Evolutionary conservation across 2,888 invertebrate genomes (phyloP).

Genomic region (Hyposoter dolosus): DNA sequence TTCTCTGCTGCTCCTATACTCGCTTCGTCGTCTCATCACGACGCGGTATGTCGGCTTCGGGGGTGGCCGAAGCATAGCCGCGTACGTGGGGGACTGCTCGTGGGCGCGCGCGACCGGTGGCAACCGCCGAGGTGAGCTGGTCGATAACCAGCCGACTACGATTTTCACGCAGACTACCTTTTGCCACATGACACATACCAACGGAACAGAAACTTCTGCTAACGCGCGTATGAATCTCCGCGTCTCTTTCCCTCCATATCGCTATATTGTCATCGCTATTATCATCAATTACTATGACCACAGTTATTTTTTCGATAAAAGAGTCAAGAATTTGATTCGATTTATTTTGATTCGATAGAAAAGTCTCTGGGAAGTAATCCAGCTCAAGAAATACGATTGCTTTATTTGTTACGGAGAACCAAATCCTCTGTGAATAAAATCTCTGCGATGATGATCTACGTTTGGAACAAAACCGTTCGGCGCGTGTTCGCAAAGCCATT

Average conservation of each 20-base stretch:
- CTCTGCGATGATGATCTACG: no score
- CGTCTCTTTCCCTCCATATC: not conserved
- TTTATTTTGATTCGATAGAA: no score
- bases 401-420: no score
- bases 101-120: conserved; percentile 62
- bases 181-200: conserved; percentile 23
- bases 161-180: conserved; percentile 41
- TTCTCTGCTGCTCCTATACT: conserved; percentile 45
- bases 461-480: no score
- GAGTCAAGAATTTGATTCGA: no score
- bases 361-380: no score
- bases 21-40: conserved; percentile 45
- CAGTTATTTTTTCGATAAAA: no score
- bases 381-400: no score
- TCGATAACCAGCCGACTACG: conserved; percentile 65
- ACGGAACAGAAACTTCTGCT: conserved; percentile 22
- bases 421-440: no score
- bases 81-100: conserved; percentile 58
- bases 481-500: no score
- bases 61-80: conserved; percentile 47
- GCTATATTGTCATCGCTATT: no score
- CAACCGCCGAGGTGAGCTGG: conserved; percentile 63
- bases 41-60: conserved; percentile 64
- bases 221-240: conserved; percentile 1
- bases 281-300: no score